Base-by-base conservation (phyloP, 2,888 invertebrate genomes). In the Leucoma salicis region DNA sequence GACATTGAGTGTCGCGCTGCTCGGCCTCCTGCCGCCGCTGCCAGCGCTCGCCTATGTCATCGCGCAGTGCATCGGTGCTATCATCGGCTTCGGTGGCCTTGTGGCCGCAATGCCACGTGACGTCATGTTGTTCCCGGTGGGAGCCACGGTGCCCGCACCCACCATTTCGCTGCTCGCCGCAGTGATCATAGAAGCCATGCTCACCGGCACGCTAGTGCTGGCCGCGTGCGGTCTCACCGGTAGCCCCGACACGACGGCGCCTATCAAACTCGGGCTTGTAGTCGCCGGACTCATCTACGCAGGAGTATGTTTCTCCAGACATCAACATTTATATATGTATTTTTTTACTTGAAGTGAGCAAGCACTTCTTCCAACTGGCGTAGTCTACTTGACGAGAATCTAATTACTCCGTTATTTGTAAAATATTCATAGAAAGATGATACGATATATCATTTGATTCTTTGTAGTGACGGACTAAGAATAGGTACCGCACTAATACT, bases 1-100 rank as follows among this genome's bases (percentile, higher is more conserved):
- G 11, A 94, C 95, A 10, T 81, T 94, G 15, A 93, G 94, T 3
- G 91, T 92, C 24, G 66, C 93, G 36, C 69, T 94, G 42, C 66
- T 90, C 48, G 91, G 92, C 5, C 66, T 84, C 25, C 77, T 92
- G 28, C 74, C 81, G 12, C 69, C 90, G 25, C 40, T 33, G 25
- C 57, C 68, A 2, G 82, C 78, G 7, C 48, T 56, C 12, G 77
- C 50, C 2, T 82, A 83, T 67, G 61, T 32, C 43, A 21, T 68
- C 42, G 82, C 80, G 57, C 85, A 87, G 71, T 8, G 64, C 46
- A 27, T 56, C 14, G 87, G 86, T 57, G 82, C 72, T 16, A 37
- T 63, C 49, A 46, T 74, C 37, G 86, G 84, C 28, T 78, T 74
- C 70, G 76, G 57, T 11, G 66, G 55, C 49, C 70, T 83, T 53